These are phyloP conservation scores for Lamprologus speciosus DNA, from an alignment of 2,113 vertebrate genomes.

Conservation along the genomic window DNA sequence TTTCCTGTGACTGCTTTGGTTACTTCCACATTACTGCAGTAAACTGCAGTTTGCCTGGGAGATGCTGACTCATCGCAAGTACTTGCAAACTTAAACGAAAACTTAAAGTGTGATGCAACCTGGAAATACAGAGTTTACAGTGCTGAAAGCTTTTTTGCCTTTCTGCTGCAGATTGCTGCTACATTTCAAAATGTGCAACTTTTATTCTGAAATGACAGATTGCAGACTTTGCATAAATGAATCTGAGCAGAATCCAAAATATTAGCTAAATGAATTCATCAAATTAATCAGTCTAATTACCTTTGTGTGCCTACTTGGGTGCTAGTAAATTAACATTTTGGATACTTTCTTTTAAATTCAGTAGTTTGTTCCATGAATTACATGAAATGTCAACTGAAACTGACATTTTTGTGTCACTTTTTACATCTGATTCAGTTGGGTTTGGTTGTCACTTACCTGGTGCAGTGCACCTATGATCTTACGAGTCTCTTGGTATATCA, in stretches of 20 bases:
- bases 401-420: neutral
- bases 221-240: neutral
- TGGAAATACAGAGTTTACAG: neutral
- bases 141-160: neutral
- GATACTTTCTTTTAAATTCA: neutral
- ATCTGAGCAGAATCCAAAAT: neutral
- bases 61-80: neutral
- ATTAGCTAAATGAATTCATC: neutral
- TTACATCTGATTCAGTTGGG: neutral
- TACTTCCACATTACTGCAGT: neutral
- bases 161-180: neutral
- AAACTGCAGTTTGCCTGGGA: neutral
- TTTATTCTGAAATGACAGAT: neutral
- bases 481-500: slow-evolving; percentile 83
- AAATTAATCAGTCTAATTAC: neutral
- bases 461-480: slow-evolving; percentile 89
- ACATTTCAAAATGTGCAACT: neutral
- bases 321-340: neutral
- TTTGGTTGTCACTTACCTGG: slow-evolving; percentile 75
- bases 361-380: neutral
- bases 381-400: neutral
- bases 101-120: neutral
- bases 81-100: accelerated
- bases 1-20: neutral
- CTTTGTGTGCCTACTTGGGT: accelerated